Evolutionary conservation across 2,797 vertebrate genomes (phyloP), one percentile per base, ranked within the genome.

Genomic region (Zenarchopterus dispar): DNA sequence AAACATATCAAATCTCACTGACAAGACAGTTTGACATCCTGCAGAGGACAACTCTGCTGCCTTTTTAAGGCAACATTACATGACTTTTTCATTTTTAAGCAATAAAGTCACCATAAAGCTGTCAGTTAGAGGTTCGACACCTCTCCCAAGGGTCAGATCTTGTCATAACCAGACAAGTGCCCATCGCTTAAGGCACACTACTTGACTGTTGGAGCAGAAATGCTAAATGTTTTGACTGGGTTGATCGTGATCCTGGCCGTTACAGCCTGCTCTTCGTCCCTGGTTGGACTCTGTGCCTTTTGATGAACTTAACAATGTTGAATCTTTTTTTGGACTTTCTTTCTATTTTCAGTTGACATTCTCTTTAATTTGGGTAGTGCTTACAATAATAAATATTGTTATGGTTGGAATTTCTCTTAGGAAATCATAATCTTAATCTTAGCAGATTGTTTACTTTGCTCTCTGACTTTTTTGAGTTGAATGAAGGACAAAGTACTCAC

Each of bases 101-200:
- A 85, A 86, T 81, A 77, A 84, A 83, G 74, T 70, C 44, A 60
- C 62, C 24, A n/a, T 62, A 65, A 56, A 55, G 49, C 69, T 42
- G 61, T 71, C 52, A 80, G 74, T 86, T 67, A 67, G 33, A 60
- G 31, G 31, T 69, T 36, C 57, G 66, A 82, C 78, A 77, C 65
- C 60, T 76, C 72, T 75, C 63, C 50, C 5, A 1, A 52, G 56
- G 82, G 73, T 86, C 82, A 81, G 69, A 64, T 64, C 80, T 77
- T 89, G 89, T 91, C 88, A 74, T 88, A 74, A 33, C 82, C 68
- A 21, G 53, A 73, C 77, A 84, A 77, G 69, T 66, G 63, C 77
- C 83, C 62, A 68, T 87, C 67, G 74, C 56, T 68, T 70, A 62
- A 84, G 69, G 77, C 81, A 69, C 47, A 61, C 66, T 19, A 62